Evolutionary conservation across 2,113 vertebrate species (phyloP).

Genomic region (Percina caprodes): DNA sequence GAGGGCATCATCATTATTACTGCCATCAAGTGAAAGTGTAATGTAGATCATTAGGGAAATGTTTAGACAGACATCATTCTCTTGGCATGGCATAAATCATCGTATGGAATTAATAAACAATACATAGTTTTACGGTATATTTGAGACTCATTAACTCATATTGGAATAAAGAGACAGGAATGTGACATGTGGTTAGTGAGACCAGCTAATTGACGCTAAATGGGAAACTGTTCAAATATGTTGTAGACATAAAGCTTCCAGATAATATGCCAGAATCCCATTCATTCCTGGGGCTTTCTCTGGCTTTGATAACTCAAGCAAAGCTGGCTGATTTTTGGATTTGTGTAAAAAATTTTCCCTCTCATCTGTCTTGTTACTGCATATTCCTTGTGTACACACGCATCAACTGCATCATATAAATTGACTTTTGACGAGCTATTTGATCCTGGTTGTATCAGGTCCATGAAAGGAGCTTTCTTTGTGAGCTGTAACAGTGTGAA

Average conservation of each 20-base stretch:
- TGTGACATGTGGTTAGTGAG: slow-evolving; percentile 20
- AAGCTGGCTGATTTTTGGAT: slow-evolving; percentile 57
- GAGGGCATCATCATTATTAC: slow-evolving; percentile 12
- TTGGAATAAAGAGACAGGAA: slow-evolving; percentile 14
- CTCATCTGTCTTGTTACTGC: slow-evolving; percentile 52
- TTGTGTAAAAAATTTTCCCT: neutral
- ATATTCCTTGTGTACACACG: slow-evolving; percentile 45
- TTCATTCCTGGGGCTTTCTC: slow-evolving; percentile 42
- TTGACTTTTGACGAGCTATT: slow-evolving; percentile 5
- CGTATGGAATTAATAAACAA: slow-evolving; percentile 24
- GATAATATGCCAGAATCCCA: slow-evolving; percentile 28
- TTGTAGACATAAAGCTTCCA: slow-evolving; percentile 22
- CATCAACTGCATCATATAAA: slow-evolving; percentile 42
- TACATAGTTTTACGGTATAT: slow-evolving; percentile 8
- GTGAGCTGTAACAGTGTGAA: slow-evolving; percentile 1
- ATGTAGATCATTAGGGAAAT: slow-evolving; percentile 30
- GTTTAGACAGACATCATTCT: slow-evolving; percentile 40
- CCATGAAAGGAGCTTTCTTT: neutral
- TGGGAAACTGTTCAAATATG: slow-evolving; percentile 45
- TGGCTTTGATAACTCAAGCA: slow-evolving; percentile 46
- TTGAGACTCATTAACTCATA: slow-evolving; percentile 27
- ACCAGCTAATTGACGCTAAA: slow-evolving; percentile 50
- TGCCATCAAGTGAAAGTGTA: slow-evolving; percentile 27
- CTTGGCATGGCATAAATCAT: slow-evolving; percentile 3
- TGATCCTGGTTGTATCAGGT: slow-evolving; percentile 21